A percentile compares a stretch with the other conserved stretches of the same genome.
Conservation (phyloP, 2,113 vertebrate species). For the Casuarius casuarius region DNA sequence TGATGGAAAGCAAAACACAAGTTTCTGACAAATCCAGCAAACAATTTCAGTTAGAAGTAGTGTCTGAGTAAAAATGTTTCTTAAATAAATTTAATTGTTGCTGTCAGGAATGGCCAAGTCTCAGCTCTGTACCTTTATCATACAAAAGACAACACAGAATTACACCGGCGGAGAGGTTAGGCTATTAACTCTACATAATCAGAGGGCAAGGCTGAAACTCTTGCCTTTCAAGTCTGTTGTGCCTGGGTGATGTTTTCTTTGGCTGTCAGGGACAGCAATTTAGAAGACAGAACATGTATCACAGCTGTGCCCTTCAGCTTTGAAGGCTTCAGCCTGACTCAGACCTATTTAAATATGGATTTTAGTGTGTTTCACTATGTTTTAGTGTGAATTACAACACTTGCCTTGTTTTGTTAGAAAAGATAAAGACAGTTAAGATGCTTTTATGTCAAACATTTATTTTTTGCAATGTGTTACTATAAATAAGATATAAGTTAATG, state of each 20-base stretch:
- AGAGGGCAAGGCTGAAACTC: background rate
- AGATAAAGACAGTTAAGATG: background rate
- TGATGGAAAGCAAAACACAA: background rate
- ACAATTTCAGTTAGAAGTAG: background rate
- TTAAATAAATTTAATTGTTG: background rate
- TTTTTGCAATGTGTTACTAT: background rate
- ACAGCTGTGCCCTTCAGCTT: background rate
- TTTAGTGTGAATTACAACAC: background rate
- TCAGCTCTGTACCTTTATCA: background rate
- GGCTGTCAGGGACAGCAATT: background rate
- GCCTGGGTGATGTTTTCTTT: background rate
- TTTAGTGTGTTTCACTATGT: background rate
- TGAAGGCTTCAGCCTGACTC: background rate
- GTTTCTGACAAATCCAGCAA: background rate
- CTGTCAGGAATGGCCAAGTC: background rate
- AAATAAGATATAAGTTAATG: background rate
- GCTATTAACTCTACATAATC: accelerated
- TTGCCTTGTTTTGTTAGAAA: background rate
- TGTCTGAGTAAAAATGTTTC: background rate
- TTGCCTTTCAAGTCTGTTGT: background rate
- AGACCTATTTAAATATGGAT: background rate
- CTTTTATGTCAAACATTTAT: background rate
- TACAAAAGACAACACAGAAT: background rate
- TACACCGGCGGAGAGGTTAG: background rate
- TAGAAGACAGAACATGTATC: background rate